Conservation (phyloP, 2,888 invertebrate species). For the Orchesella flavescens region DNA sequence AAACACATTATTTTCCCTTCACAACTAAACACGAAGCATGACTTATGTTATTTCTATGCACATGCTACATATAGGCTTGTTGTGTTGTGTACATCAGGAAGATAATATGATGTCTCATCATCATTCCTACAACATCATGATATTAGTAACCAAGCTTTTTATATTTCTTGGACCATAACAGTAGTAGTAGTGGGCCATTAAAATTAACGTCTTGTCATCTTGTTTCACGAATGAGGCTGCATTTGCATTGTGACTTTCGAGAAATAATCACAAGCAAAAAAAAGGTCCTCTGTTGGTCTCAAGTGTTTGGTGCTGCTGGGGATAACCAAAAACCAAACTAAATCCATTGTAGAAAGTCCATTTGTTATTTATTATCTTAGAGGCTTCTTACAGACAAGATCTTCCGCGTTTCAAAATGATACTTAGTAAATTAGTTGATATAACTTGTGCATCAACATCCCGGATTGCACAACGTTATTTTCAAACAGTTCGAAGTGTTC, state of each 20-base stretch:
- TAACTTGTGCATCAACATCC: neutral
- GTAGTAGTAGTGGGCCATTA: slow-evolving; percentile 21
- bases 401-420: slow-evolving; percentile 17
- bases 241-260: slow-evolving; percentile 23
- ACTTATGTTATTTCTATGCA: neutral
- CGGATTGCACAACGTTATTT: slow-evolving; percentile 10
- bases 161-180: neutral
- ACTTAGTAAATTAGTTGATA: slow-evolving; percentile 21
- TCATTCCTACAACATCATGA: neutral
- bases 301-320: no score
- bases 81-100: neutral
- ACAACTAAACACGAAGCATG: neutral
- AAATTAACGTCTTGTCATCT: slow-evolving; percentile 53
- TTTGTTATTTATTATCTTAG: no score
- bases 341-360: neutral
- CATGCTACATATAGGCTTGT: no score
- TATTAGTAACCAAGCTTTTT: neutral
- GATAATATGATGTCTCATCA: neutral
- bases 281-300: no score
- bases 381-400: no score
- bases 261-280: neutral
- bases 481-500: slow-evolving; percentile 38
- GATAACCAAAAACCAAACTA: no score
- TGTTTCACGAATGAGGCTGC: neutral
- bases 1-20: slow-evolving; percentile 8